A percentile compares a stretch with the other conserved stretches of the same genome.
Evolutionary conservation across 2,888 invertebrate genomes (phyloP).

Genomic region (Heterodera filipjevi): DNA sequence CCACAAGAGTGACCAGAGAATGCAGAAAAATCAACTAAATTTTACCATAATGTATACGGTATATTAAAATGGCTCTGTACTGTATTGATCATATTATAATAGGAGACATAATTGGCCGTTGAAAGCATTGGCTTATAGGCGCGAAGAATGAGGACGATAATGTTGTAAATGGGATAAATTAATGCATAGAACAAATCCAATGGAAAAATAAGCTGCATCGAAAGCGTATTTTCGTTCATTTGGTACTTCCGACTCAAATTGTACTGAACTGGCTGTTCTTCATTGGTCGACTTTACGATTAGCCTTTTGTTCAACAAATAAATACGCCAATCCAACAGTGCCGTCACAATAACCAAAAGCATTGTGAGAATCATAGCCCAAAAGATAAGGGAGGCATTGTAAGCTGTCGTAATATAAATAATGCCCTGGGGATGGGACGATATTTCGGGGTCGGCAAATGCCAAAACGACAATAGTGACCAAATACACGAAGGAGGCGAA

Average conservation of each 20-base stretch:
- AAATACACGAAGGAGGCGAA: background rate
- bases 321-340: conserved; percentile 22
- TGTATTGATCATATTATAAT: conserved; percentile 11
- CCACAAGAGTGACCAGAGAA: background rate
- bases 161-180: conserved; percentile 11
- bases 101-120: background rate
- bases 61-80: no score
- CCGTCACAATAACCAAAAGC: conserved; percentile 18
- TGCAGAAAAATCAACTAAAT: conserved; percentile 16
- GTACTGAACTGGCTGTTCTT: conserved; percentile 13
- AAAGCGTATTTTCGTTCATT: conserved; percentile 20
- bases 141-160: conserved; percentile 1
- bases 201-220: conserved; percentile 21
- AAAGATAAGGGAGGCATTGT: conserved; percentile 2
- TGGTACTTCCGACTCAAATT: conserved; percentile 22
- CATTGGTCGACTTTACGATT: no score
- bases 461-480: background rate
- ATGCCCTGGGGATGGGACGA: conserved; percentile 6
- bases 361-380: conserved; percentile 7
- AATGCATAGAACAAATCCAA: conserved; percentile 7
- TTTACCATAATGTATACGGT: no score
- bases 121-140: conserved; percentile 11
- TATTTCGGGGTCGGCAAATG: conserved; percentile 16
- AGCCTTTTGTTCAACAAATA: conserved; percentile 19
- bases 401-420: background rate